Base-by-base conservation (phyloP, 1,140 invertebrate species). In the Agraylea sexmaculata region DNA sequence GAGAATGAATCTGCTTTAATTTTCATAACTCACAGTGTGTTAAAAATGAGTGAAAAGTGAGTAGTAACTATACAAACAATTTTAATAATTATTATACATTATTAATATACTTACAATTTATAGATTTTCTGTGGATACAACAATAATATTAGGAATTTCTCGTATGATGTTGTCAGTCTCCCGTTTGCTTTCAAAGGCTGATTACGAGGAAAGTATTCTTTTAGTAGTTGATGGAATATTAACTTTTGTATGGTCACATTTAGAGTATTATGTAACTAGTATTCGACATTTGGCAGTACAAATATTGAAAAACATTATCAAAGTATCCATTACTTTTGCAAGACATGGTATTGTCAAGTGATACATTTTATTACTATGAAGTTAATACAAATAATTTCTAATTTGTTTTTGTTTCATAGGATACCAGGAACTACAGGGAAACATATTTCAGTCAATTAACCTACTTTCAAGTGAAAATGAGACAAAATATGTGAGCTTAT, bases 231-330 rank as follows among this genome's bases (percentile, higher is more conserved):
- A 53, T 1, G 16, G 11, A 2, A 46, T 67, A 40, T 45, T 68
- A 4, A 20, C 37, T 28, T 66, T 60, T 42, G 51, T 62, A 6
- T 70, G 66, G 66, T 25, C 54, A 0, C 60, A 70, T 46, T 50
- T 74, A 4, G 59, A 75, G 19, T 64, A 73, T 45, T 56, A 68
- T 45, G 63, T 74, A 44, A 73, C 75, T 50, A 68, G 66, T 25
- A 68, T 75, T n/a, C 54, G 69, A 1, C 71, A 76, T 52, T 53
- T 73, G 13, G 53, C 60, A 4, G 58, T 55, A 2, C 60, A 66
- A 39, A 45, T 64, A 2, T 41, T 70, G 13, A 48, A 39, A 4
- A 59, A 63, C 42, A 52, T 71, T 18, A 52, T 70, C 0, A 57
- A 56, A 39, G 54, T 61, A 45, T 55, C 58, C 31, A 20, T 56